phyloP scores from a whole-genome alignment of 2,888 invertebrate genomes.

The Argyra leucocephala region DNA sequence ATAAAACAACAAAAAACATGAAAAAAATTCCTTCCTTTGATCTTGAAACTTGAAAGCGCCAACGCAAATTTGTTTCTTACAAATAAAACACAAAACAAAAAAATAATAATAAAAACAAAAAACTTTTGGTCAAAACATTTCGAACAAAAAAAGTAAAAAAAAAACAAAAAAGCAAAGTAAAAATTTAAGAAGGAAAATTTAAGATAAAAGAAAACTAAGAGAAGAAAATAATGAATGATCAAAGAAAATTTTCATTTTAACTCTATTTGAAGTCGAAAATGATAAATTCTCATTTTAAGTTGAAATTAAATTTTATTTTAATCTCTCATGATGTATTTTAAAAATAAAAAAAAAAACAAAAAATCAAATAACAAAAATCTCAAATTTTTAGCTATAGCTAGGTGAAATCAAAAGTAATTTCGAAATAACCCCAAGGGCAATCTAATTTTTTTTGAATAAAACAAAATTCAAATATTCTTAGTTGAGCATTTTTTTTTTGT shows the following conservation, averaged over 20 bases:
- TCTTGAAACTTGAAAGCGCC: conserved; percentile 6
- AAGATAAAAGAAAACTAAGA: not conserved
- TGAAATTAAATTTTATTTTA: not conserved
- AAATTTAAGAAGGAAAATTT: not conserved
- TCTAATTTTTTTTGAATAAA: no score
- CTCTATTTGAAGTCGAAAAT: conserved; percentile 6
- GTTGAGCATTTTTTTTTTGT: no score
- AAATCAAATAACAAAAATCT: no score
- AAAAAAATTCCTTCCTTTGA: not conserved
- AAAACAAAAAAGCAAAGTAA: not conserved
- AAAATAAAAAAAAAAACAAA: no score
- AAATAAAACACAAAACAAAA: not conserved
- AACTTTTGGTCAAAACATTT: not conserved
- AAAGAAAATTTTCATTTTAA: not conserved
- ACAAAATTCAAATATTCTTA: no score
- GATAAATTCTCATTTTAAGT: not conserved
- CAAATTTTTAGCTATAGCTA: no score
- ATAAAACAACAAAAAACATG: not conserved
- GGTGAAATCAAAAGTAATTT: no score
- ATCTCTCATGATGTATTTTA: no score
- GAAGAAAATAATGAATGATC: not conserved
- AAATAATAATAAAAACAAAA: not conserved
- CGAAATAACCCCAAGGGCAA: no score
- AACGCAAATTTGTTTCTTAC: not conserved
- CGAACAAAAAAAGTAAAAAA: not conserved